A percentile compares a stretch with the other conserved stretches of the same genome.
Conservation (phyloP, 2,888 invertebrate genomes). For the Thelaira solivaga region DNA sequence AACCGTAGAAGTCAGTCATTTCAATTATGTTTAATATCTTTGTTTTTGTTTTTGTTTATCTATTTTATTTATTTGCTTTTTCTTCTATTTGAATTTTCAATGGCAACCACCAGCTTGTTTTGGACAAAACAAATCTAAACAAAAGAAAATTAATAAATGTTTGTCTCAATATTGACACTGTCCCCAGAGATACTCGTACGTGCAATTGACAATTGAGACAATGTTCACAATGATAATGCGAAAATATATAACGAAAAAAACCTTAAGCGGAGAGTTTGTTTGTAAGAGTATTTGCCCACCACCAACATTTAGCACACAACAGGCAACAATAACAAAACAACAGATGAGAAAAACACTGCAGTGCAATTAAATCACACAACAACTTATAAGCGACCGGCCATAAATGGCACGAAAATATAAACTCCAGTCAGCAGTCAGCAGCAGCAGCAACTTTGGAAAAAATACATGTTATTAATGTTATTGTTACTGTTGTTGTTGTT, state of each 20-base stretch:
- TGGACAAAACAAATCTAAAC: slow-evolving; percentile 35
- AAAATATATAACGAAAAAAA: slow-evolving; percentile 13
- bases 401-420: slow-evolving; percentile 19
- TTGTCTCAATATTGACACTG: slow-evolving; percentile 36
- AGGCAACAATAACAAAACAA: not conserved
- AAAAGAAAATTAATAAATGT: slow-evolving; percentile 30
- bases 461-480: too few relatives aligned
- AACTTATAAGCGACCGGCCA: slow-evolving; percentile 14
- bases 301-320: not conserved
- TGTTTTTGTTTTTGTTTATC: too few relatives aligned
- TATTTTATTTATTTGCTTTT: too few relatives aligned
- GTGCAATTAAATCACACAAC: slow-evolving; percentile 37
- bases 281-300: slow-evolving; percentile 12
- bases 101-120: slow-evolving; percentile 43
- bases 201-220: slow-evolving; percentile 45
- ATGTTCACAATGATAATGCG: slow-evolving; percentile 33
- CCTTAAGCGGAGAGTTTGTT: not conserved
- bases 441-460: slow-evolving; percentile 6
- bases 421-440: not conserved
- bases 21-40: slow-evolving; percentile 42
- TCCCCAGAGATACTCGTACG: slow-evolving; percentile 43
- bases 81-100: slow-evolving; percentile 37
- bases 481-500: not conserved
- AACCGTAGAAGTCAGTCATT: slow-evolving; percentile 52
- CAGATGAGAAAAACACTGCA: not conserved